phyloP scores from a whole-genome alignment of 2,113 vertebrate genomes.

The Indicator maculatus region DNA sequence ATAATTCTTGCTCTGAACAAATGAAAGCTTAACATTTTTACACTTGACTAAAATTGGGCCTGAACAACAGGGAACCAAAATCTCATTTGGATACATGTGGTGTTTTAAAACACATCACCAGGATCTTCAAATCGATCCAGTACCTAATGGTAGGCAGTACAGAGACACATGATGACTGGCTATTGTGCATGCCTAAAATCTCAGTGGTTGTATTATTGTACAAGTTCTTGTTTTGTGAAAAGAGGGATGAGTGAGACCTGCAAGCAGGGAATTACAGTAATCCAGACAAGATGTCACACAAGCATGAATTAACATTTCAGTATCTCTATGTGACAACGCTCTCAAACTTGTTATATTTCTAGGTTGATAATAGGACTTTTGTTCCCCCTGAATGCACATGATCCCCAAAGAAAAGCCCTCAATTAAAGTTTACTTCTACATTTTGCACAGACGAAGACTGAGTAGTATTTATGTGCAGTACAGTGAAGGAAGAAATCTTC shows the following conservation, averaged over 20 bases:
- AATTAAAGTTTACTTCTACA: conserved; percentile 65
- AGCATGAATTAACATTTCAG: conserved; percentile 65
- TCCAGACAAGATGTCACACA: conserved; percentile 58
- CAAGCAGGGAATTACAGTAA: conserved; percentile 68
- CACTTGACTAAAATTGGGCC: conserved; percentile 69
- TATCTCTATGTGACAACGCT: conserved; percentile 30
- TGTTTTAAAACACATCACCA: conserved; percentile 71
- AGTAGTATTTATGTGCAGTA: conserved; percentile 32
- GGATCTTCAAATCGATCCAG: conserved; percentile 61
- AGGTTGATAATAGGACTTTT: conserved; percentile 62
- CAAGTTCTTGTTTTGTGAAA: conserved; percentile 33
- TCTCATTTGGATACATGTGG: conserved; percentile 77
- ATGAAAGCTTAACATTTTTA: conserved; percentile 70
- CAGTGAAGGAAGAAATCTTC: conserved; percentile 50
- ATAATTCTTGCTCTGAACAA: conserved; percentile 58
- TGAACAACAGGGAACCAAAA: conserved; percentile 74
- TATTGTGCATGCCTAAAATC: conserved; percentile 61
- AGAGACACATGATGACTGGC: background rate
- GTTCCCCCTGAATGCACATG: conserved; percentile 47
- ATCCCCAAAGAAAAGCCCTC: conserved; percentile 68
- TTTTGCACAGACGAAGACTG: conserved; percentile 48
- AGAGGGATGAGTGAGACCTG: conserved; percentile 40
- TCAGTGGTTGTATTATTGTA: conserved; percentile 33
- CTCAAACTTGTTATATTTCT: conserved; percentile 66
- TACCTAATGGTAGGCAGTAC: conserved; percentile 50